Evolutionary conservation across 2,797 vertebrate genomes (phyloP).

Genomic region (Onychomys arenicola): DNA sequence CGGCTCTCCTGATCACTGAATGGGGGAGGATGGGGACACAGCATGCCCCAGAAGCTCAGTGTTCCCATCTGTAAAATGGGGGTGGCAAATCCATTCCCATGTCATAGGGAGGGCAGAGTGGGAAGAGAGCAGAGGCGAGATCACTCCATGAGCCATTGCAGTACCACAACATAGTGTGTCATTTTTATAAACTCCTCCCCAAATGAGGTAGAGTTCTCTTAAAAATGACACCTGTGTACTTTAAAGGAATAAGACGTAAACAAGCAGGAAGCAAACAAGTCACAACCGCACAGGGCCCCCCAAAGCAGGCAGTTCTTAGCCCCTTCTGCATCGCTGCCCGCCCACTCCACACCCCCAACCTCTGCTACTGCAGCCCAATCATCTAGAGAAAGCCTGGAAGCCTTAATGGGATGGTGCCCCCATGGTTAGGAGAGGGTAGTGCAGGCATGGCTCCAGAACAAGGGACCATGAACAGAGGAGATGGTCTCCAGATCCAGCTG

Average conservation of each 20-base stretch:
- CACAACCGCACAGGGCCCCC: neutral
- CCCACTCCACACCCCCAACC: neutral
- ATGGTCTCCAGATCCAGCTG: neutral
- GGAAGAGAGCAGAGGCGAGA: neutral
- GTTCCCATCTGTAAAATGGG: conserved; percentile 26
- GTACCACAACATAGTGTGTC: neutral
- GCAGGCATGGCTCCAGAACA: neutral
- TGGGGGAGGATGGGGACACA: neutral
- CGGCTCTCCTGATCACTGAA: neutral
- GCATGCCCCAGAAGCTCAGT: neutral
- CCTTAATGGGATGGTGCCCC: neutral
- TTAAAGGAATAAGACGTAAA: conserved; percentile 17
- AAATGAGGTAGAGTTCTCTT: conserved; percentile 7
- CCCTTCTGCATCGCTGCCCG: neutral
- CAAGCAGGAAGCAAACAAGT: conserved; percentile 60
- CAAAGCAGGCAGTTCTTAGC: neutral
- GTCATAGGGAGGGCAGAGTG: neutral
- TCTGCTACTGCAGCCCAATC: neutral
- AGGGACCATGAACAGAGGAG: neutral
- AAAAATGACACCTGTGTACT: neutral
- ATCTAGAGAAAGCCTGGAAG: neutral
- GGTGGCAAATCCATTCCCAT: neutral
- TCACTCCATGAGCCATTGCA: neutral
- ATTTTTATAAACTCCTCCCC: conserved; percentile 10
- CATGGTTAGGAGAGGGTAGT: neutral